phyloP scores from a whole-genome alignment of 2,113 vertebrate species.

The Columbina picui region DNA sequence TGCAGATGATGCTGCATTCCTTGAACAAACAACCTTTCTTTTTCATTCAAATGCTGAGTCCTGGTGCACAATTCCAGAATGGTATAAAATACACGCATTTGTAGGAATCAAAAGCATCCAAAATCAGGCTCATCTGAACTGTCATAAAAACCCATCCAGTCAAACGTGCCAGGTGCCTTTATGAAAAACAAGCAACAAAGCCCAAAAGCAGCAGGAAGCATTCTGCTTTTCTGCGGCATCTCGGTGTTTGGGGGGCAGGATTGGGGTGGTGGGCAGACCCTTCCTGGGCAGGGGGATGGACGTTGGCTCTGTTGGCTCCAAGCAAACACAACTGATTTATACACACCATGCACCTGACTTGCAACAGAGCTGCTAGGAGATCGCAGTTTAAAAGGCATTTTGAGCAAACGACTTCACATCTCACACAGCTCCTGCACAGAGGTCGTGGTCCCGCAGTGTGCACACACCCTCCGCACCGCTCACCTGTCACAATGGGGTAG shows the following conservation, averaged over 20 bases:
- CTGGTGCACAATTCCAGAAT: background rate
- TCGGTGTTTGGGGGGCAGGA: no score
- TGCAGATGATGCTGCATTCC: background rate
- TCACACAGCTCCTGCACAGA: background rate
- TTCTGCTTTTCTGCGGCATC: fast-evolving
- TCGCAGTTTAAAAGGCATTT: background rate
- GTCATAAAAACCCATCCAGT: background rate
- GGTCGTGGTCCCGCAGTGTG: no score
- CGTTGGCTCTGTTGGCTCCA: background rate
- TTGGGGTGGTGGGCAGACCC: background rate
- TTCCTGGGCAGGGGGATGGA: background rate
- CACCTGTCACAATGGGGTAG: constrained; percentile 95
- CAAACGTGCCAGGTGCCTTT: background rate
- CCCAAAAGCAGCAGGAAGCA: background rate
- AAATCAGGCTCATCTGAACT: background rate
- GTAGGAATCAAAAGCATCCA: background rate
- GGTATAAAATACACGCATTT: background rate
- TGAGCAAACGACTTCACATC: background rate
- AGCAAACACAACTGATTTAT: no score
- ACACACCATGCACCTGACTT: background rate
- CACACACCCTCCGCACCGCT: no score
- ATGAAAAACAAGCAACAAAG: background rate
- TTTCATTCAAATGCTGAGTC: background rate
- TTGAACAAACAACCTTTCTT: background rate
- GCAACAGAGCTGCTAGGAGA: background rate